Evolutionary conservation across 2,797 vertebrate species (phyloP).

Genomic region (Xenentodon cancila): DNA sequence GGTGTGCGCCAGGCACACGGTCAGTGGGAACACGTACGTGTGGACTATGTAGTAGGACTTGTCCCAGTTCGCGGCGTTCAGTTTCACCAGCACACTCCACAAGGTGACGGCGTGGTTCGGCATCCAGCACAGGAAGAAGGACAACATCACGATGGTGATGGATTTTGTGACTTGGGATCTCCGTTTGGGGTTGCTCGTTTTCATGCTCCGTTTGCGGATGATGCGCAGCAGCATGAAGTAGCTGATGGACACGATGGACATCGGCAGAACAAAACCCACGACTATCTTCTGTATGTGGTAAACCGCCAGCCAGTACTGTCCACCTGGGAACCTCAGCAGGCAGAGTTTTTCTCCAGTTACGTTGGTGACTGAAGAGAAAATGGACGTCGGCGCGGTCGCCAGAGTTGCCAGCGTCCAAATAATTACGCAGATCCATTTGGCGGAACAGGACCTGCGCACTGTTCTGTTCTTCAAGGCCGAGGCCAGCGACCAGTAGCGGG

Average conservation of each 20-base stretch:
- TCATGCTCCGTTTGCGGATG: slow-evolving; percentile 74
- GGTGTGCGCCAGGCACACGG: slow-evolving; percentile 83
- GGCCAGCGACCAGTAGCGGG: slow-evolving; percentile 82
- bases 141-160: slow-evolving; percentile 78
- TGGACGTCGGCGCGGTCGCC: slow-evolving; percentile 78
- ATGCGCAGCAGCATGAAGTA: slow-evolving; percentile 80
- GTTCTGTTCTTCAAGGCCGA: slow-evolving; percentile 70
- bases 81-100: slow-evolving; percentile 85
- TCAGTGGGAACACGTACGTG: slow-evolving; percentile 82
- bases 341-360: slow-evolving; percentile 83
- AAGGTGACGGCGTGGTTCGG: slow-evolving; percentile 82
- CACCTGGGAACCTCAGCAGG: slow-evolving; percentile 78
- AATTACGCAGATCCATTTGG: slow-evolving; percentile 62
- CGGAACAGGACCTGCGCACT: slow-evolving; percentile 47
- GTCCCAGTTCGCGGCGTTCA: slow-evolving; percentile 80
- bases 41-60: slow-evolving; percentile 80
- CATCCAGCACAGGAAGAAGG: slow-evolving; percentile 83
- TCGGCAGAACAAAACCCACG: slow-evolving; percentile 80
- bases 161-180: slow-evolving; percentile 79
- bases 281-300: slow-evolving; percentile 85
- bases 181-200: slow-evolving; percentile 66
- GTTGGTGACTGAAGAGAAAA: slow-evolving; percentile 79
- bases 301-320: slow-evolving; percentile 81
- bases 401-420: slow-evolving; percentile 80
- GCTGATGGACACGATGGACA: slow-evolving; percentile 78